These are phyloP conservation scores for Trichonephila clavata DNA, from an alignment of 1,140 invertebrate genomes.

Conservation along the genomic window DNA sequence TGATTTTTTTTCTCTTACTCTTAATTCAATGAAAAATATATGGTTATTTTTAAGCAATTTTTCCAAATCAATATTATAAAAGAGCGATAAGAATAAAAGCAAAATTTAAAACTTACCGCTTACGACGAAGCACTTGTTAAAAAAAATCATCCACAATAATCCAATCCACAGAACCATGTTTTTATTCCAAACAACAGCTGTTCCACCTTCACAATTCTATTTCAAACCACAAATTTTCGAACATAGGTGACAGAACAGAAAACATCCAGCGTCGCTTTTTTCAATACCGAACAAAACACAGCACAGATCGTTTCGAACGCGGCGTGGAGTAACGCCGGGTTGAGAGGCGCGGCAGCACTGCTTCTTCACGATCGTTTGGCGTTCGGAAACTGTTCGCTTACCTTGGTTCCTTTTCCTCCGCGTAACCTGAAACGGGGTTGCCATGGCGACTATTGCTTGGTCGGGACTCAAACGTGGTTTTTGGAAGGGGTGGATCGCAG, in stretches of 20 bases:
- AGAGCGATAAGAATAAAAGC: no score
- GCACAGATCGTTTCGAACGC: neutral
- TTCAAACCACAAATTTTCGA: neutral
- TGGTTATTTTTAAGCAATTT: no score
- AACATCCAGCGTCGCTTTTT: constrained; percentile 10
- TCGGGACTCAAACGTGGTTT: constrained; percentile 37
- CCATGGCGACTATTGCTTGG: constrained; percentile 61
- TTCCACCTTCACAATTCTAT: constrained; percentile 29
- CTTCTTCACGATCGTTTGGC: constrained; percentile 49
- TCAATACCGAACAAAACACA: neutral
- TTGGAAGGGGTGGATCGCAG: constrained; percentile 61
- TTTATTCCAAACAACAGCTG: constrained; percentile 2
- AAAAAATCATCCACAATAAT: constrained; percentile 47
- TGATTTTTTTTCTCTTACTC: no score
- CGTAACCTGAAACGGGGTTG: constrained; percentile 72
- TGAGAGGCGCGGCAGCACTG: neutral
- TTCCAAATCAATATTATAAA: no score
- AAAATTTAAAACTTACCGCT: constrained; percentile 13
- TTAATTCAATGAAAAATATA: no score
- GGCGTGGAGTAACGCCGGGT: constrained; percentile 46
- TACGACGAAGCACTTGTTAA: constrained; percentile 24
- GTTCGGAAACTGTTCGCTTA: constrained; percentile 61
- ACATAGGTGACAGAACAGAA: constrained; percentile 20
- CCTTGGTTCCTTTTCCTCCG: constrained; percentile 36
- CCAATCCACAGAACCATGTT: constrained; percentile 54